These are phyloP conservation scores for Danionella cerebrum DNA, from an alignment of 2,113 vertebrate species.

Conservation along the genomic window DNA sequence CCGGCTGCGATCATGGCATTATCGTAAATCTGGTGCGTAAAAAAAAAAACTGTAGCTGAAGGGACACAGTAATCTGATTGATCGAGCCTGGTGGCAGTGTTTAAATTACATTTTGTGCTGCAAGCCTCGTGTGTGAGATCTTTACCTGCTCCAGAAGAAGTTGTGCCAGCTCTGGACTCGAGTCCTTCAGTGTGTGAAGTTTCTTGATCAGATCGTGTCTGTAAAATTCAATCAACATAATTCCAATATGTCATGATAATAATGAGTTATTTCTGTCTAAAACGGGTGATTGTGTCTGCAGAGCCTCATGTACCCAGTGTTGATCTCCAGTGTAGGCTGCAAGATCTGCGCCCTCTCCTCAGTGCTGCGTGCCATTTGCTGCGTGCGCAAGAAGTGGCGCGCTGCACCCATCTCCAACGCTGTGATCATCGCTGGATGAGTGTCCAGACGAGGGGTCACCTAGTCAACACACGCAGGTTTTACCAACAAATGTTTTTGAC, in stretches of 20 bases:
- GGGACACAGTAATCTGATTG: too few relatives aligned
- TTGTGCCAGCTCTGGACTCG: conserved; percentile 77
- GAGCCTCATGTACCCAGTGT: conserved; percentile 72
- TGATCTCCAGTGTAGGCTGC: conserved; percentile 95
- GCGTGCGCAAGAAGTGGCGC: conserved; percentile 92
- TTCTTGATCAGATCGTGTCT: conserved; percentile 90
- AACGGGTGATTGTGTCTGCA: too few relatives aligned
- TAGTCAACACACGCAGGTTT: conserved; percentile 38
- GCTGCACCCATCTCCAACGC: conserved; percentile 97
- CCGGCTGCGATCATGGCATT: conserved; percentile 96
- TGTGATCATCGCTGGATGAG: conserved; percentile 94
- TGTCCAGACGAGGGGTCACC: conserved; percentile 88
- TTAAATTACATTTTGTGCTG: too few relatives aligned
- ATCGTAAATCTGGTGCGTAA: conserved; percentile 80
- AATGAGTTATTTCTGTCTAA: too few relatives aligned
- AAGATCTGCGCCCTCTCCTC: conserved; percentile 90
- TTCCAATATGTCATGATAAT: too few relatives aligned
- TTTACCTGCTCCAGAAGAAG: conserved; percentile 86
- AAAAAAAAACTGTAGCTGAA: not conserved
- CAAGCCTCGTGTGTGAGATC: too few relatives aligned
- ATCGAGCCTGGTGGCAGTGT: too few relatives aligned
- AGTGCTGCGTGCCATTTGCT: conserved; percentile 81
- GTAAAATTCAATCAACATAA: not conserved
- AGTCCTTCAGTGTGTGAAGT: conserved; percentile 69
- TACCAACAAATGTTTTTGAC: too few relatives aligned